Evolutionary conservation across 2,113 vertebrate species (phyloP).

Genomic region (Pomatorhinus ruficollis): DNA sequence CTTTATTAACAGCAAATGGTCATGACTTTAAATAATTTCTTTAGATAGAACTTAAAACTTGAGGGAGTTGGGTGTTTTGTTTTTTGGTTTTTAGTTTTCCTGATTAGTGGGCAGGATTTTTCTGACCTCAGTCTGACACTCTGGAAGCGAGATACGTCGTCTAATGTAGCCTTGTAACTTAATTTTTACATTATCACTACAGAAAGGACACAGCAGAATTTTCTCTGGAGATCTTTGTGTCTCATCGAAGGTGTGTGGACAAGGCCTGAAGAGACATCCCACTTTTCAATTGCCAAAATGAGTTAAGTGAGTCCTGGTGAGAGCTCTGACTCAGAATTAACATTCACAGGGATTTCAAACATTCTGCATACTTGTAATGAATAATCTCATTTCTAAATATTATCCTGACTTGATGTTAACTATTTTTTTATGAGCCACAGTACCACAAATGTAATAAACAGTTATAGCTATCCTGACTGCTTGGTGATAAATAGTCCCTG

Average conservation of each 20-base stretch:
- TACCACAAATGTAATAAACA: not conserved
- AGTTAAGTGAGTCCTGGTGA: not conserved
- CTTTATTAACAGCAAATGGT: not conserved
- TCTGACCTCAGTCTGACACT: not conserved
- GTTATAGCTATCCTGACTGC: not conserved
- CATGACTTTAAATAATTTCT: not conserved
- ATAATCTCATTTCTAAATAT: not conserved
- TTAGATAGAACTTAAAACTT: not conserved
- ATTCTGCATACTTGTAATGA: not conserved
- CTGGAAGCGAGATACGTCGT: not conserved
- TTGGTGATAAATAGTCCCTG: not conserved
- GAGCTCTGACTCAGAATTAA: not conserved
- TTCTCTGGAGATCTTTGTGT: not conserved
- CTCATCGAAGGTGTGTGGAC: not conserved
- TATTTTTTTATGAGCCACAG: not conserved
- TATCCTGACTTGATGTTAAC: not conserved
- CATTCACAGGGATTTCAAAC: not conserved
- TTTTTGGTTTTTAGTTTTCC: not conserved
- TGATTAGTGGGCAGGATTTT: not conserved
- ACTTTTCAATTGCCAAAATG: not conserved
- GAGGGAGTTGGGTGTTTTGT: fast-evolving
- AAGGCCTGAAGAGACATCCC: not conserved
- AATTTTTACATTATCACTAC: not conserved
- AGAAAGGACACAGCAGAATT: not conserved
- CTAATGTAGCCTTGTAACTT: not conserved